A percentile compares a stretch with the other conserved stretches of the same genome.
Conservation (phyloP, 1,140 invertebrate genomes). For the Fopius arisanus region DNA sequence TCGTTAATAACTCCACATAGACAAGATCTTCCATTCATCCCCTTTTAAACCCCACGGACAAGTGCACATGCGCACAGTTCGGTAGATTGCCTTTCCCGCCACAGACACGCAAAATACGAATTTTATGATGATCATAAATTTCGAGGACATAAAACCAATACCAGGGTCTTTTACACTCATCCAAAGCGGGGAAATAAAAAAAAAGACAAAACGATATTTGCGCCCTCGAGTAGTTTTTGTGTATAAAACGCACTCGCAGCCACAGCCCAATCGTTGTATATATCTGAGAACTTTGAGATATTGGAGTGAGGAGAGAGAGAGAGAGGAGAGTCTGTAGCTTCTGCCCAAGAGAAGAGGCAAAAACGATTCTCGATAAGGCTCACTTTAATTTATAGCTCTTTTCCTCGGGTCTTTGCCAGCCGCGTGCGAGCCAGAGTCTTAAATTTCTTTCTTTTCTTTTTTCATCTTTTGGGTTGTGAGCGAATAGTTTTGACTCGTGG, state of each 20-base stretch:
- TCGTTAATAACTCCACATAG: neutral
- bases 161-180: neutral
- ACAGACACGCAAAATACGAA: neutral
- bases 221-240: slow-evolving; percentile 2
- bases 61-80: neutral
- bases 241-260: slow-evolving; percentile 3
- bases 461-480: neutral
- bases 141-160: slow-evolving; percentile 3
- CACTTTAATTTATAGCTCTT: slow-evolving; percentile 57
- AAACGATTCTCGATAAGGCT: slow-evolving; percentile 57
- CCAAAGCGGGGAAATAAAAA: neutral
- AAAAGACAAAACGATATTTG: neutral
- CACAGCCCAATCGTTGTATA: neutral
- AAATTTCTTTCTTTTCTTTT: neutral
- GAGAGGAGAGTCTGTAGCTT: slow-evolving; percentile 36
- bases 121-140: slow-evolving; percentile 9
- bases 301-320: neutral
- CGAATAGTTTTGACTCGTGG: neutral
- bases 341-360: slow-evolving; percentile 32
- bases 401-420: slow-evolving; percentile 48
- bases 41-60: neutral
- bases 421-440: neutral
- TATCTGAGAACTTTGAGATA: neutral
- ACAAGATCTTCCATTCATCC: neutral
- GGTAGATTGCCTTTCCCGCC: neutral